A percentile compares a stretch with the other conserved stretches of the same genome.
Evolutionary conservation across 2,888 invertebrate species (phyloP).

Genomic region (Leucoptera coffeella): DNA sequence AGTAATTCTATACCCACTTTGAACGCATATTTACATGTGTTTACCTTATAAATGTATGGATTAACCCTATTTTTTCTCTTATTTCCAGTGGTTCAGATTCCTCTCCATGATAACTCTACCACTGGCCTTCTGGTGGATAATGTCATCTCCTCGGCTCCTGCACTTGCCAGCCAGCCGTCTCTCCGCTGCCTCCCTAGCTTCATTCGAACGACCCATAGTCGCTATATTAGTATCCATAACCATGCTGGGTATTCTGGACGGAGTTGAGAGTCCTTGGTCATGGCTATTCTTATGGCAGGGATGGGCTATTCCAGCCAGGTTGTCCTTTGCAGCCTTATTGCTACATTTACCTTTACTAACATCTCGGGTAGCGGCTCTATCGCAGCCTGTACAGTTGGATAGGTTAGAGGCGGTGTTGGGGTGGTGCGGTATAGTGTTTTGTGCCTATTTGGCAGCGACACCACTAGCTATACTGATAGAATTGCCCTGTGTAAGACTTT

Average conservation of each 20-base stretch:
- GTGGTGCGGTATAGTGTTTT: conserved; percentile 31
- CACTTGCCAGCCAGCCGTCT: conserved; percentile 14
- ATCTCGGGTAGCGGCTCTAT: conserved; percentile 21
- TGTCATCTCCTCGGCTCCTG: conserved; percentile 17
- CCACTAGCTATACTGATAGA: conserved; percentile 39
- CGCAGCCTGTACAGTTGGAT: conserved; percentile 20
- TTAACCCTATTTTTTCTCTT: background rate
- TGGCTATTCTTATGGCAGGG: conserved; percentile 20
- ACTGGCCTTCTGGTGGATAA: conserved; percentile 22
- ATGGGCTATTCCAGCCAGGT: conserved; percentile 26
- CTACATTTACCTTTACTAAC: conserved; percentile 40
- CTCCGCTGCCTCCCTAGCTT: conserved; percentile 17
- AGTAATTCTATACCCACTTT: too few relatives aligned
- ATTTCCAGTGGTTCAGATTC: conserved; percentile 25
- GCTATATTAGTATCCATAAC: conserved; percentile 19
- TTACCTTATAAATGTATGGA: too few relatives aligned
- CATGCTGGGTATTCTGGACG: conserved; percentile 27
- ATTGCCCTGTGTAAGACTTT: conserved; percentile 25
- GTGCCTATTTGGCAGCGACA: conserved; percentile 27
- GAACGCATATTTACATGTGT: too few relatives aligned
- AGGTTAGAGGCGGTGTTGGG: conserved; percentile 17
- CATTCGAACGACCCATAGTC: conserved; percentile 30
- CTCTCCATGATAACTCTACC: conserved; percentile 16
- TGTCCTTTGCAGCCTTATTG: conserved; percentile 37
- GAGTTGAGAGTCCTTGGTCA: conserved; percentile 22